A percentile compares a stretch with the other conserved stretches of the same genome.
Evolutionary conservation across 2,888 invertebrate genomes (phyloP).

Genomic region (Lucinisca nassula): DNA sequence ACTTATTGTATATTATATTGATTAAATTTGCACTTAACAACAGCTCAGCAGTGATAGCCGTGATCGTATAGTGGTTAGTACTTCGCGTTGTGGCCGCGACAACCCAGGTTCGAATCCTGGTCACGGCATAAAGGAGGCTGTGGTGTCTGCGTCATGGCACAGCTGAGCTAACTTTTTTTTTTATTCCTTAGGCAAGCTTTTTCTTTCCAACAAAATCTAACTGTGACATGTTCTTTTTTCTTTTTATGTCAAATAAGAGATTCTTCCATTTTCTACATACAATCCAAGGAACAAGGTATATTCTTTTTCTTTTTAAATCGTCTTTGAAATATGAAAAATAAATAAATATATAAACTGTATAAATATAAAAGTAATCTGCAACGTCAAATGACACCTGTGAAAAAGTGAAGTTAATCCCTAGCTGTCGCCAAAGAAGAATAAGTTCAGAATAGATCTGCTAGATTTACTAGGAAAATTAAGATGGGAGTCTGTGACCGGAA

Average conservation of each 20-base stretch:
- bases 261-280: background rate
- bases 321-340: background rate
- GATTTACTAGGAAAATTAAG: too few species aligned
- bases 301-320: background rate
- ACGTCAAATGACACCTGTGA: too few species aligned
- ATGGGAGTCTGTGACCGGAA: too few species aligned
- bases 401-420: too few species aligned
- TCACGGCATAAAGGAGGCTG: background rate
- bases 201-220: background rate
- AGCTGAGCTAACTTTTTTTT: background rate
- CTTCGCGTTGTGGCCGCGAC: too few species aligned
- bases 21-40: background rate
- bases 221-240: background rate
- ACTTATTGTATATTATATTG: background rate
- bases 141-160: conserved; percentile 17
- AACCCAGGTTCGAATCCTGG: background rate
- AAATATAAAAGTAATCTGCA: too few species aligned
- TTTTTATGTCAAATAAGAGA: background rate
- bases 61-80: too few species aligned
- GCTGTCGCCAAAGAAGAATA: too few species aligned
- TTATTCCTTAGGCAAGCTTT: background rate
- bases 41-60: too few species aligned
- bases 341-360: background rate
- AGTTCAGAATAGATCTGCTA: too few species aligned
- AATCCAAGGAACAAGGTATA: background rate